Conservation (phyloP, 2,797 vertebrate genomes). For the Oophaga sylvatica region DNA sequence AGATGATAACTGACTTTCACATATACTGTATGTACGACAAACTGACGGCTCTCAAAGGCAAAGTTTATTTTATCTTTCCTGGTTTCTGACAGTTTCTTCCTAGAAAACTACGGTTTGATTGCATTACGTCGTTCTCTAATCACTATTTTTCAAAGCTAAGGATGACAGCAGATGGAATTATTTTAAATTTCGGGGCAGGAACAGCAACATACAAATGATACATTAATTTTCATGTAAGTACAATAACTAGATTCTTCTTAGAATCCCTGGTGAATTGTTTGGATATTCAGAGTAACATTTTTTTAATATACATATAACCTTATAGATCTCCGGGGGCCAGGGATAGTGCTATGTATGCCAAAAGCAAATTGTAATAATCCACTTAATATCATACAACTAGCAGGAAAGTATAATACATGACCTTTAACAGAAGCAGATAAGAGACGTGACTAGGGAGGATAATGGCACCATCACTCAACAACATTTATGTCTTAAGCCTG, state of each 20-base stretch:
- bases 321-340: neutral
- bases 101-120: slow-evolving; percentile 50
- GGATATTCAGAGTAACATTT: neutral
- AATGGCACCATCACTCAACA: neutral
- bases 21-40: neutral
- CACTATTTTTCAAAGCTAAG: slow-evolving; percentile 51
- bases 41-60: slow-evolving; percentile 46
- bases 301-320: slow-evolving; percentile 6
- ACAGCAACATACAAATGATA: slow-evolving; percentile 23
- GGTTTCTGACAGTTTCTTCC: slow-evolving; percentile 43
- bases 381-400: neutral
- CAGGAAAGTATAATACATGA: neutral
- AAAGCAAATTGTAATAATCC: slow-evolving; percentile 3
- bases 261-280: slow-evolving; percentile 15
- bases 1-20: slow-evolving; percentile 29
- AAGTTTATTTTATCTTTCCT: slow-evolving; percentile 17
- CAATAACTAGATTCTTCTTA: neutral
- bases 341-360: neutral
- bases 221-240: slow-evolving; percentile 28
- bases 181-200: slow-evolving; percentile 20
- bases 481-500: neutral
- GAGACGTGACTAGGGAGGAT: neutral
- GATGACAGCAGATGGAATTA: slow-evolving; percentile 44
- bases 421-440: neutral
- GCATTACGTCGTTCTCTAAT: slow-evolving; percentile 37